Conservation (phyloP, 2,113 vertebrate genomes). For the pig (Sus scrofa) region T2T-Sscrofa CM000818.6:11757501-11758000, state of each 20-base stretch:
- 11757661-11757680: not conserved
- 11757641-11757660: not conserved
- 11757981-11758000: not conserved
- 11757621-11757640: not conserved
- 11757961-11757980: not conserved
- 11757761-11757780: not conserved
- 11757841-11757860: not conserved
- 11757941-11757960: not conserved
- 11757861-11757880: slow-evolving; percentile 3
- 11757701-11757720: not conserved
- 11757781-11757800: not conserved
- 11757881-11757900: not conserved
- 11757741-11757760: not conserved
- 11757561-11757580: not conserved
- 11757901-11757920: not conserved
- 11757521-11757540: not conserved
- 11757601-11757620: not conserved
- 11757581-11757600: not conserved
- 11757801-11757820: not conserved
- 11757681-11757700: not conserved
- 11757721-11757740: not conserved
- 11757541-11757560: rapidly evolving
- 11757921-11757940: not conserved
- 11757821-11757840: not conserved
- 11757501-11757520: not conserved